These are phyloP conservation scores for Leucoraja erinaceus DNA, from an alignment of 2,113 vertebrate species.

Conservation along the genomic window DNA sequence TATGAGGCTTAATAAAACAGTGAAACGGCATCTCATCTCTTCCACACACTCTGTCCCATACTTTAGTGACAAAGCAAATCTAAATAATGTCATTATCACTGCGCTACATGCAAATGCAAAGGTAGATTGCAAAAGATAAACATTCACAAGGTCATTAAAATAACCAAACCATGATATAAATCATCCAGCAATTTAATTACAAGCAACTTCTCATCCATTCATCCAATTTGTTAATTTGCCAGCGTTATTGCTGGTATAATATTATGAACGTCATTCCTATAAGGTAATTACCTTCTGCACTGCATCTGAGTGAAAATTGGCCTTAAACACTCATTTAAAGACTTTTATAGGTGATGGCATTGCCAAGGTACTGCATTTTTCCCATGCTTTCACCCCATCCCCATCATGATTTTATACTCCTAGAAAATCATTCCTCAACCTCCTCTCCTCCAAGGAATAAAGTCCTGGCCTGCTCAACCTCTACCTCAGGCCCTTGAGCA, in stretches of 20 bases:
- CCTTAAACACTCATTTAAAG: too few species aligned
- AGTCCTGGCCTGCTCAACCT: too few species aligned
- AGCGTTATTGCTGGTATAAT: not conserved
- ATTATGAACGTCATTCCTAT: not conserved
- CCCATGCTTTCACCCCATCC: too few species aligned
- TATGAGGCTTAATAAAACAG: not conserved
- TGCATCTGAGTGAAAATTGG: not conserved
- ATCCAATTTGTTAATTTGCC: not conserved
- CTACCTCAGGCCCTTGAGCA: too few species aligned
- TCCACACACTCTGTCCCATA: not conserved
- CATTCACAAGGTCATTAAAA: conserved; percentile 2
- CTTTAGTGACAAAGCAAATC: not conserved
- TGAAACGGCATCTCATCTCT: not conserved
- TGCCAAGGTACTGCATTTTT: too few species aligned
- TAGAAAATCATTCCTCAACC: too few species aligned
- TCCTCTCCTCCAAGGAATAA: too few species aligned
- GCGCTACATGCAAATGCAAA: not conserved
- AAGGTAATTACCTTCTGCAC: not conserved
- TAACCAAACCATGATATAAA: too few species aligned
- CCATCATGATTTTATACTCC: too few species aligned
- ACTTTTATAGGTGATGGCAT: too few species aligned
- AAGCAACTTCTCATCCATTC: conserved; percentile 8
- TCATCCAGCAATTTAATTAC: not conserved
- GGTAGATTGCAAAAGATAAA: not conserved
- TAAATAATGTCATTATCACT: not conserved